Conservation (phyloP, 2,113 vertebrate species). For the Chaetodon auriga region DNA sequence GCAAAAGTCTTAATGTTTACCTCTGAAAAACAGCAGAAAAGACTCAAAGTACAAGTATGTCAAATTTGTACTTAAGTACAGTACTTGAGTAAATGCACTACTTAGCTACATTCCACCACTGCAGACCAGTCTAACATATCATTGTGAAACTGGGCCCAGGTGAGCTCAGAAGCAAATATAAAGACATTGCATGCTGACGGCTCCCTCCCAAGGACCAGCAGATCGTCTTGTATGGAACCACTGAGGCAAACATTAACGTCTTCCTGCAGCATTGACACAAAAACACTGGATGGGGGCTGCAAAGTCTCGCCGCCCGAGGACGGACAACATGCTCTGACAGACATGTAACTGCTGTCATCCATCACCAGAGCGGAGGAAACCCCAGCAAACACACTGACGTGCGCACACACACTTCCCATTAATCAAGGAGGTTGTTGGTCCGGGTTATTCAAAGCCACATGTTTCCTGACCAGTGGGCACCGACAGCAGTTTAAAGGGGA, state of each 20-base stretch:
- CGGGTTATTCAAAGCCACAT: slow-evolving; percentile 38
- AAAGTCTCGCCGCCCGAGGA: slow-evolving; percentile 28
- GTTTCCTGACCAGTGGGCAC: slow-evolving; percentile 32
- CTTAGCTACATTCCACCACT: not conserved
- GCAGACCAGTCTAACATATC: not conserved
- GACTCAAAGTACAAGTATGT: too few relatives aligned
- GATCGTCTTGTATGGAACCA: not conserved
- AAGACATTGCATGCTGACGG: not conserved
- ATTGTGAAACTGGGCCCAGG: not conserved
- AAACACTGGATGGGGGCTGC: slow-evolving; percentile 4
- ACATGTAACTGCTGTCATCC: slow-evolving; percentile 55
- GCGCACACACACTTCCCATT: slow-evolving; percentile 30
- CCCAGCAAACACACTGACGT: slow-evolving; percentile 21
- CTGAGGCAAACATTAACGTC: not conserved
- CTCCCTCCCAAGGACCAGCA: too few relatives aligned
- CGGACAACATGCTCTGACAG: slow-evolving; percentile 39
- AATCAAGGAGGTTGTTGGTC: slow-evolving; percentile 27
- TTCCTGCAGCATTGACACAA: slow-evolving; percentile 6
- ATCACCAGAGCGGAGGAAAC: slow-evolving; percentile 58
- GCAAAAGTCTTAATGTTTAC: not conserved
- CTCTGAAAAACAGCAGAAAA: not conserved
- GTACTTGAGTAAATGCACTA: not conserved
- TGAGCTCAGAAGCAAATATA: not conserved
- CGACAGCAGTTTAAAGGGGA: slow-evolving; percentile 11
- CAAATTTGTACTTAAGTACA: not conserved